Evolutionary conservation across 2,797 vertebrate genomes (phyloP), one percentile per base, ranked within the genome.

Genomic region (Tokudaia muenninki): DNA sequence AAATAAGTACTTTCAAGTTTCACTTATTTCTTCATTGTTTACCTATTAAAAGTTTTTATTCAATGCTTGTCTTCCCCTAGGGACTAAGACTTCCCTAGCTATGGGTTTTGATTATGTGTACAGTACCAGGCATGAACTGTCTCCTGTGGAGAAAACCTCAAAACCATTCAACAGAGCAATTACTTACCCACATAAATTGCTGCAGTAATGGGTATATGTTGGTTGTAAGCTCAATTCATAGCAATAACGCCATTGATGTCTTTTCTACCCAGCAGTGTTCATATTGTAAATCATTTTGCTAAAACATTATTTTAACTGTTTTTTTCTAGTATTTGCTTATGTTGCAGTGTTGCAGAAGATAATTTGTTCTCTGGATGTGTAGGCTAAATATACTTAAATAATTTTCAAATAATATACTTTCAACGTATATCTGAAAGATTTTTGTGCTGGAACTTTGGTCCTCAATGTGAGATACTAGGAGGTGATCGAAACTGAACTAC

Each of bases 281-380:
- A n/a, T 37, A 72, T 19, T 72, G 21, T 72, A 72, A 72, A 37
- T 37, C 70, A 72, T n/a, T 72, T 37, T 37, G 70, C n/a, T 37
- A 72, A 72, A 37, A 2, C 84, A 44, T 67, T 86, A 81, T 83
- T 78, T 96, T 83, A 91, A 65, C 17, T 75, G 22, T 91, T 80
- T 90, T 75, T 95, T 19, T 77, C 34, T 86, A 93, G 75, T 37
- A 72, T 82, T 84, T 92, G 34, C 19, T 7, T 89, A 70, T 81
- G 7, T 77, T 90, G 9, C n/a, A 65, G 26, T 81, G 7, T 77
- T 90, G 9, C n/a, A 65, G 26, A 37, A 91, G 37, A 89, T 55
- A 47, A 6, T 75, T 12, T 79, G 14, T 55, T n/a, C 21, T 95
- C 14, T 82, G 44, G 41, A 6, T 75, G 87, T 95, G 10, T 55